Percentiles rank a stretch among this genome's conserved stretches.
Conservation (phyloP, 2,888 invertebrate species). For the Drosophila borealis region DNA sequence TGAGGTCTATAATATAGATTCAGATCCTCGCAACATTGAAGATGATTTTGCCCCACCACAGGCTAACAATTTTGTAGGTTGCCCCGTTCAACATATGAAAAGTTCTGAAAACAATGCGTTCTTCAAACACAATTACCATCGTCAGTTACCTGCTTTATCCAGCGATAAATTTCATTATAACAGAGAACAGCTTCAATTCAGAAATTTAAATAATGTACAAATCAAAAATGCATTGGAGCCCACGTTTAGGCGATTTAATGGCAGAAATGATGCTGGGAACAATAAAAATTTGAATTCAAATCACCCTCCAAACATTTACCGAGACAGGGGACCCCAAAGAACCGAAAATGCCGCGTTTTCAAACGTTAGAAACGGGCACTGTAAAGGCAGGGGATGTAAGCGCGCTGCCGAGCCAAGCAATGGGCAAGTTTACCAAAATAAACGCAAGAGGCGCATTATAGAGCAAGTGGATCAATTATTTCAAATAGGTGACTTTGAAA, state of each 20-base stretch:
- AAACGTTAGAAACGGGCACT: too few species aligned
- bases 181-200: neutral
- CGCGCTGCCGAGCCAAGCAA: neutral
- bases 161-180: neutral
- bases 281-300: neutral
- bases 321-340: too few species aligned
- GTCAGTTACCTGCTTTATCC: neutral
- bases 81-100: too few species aligned
- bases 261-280: neutral
- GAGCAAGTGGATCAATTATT: slow-evolving; percentile 4
- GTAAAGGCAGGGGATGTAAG: neutral
- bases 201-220: neutral
- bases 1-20: neutral
- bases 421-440: too few species aligned
- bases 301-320: neutral
- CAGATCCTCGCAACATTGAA: neutral
- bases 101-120: neutral
- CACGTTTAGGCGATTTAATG: too few species aligned
- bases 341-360: neutral
- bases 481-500: slow-evolving; percentile 23
- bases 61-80: neutral
- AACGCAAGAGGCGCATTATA: neutral
- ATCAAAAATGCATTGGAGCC: neutral
- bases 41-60: neutral
- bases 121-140: neutral